Evolutionary conservation across 2,113 vertebrate genomes (phyloP).

Genomic region (Cisticola juncidis): DNA sequence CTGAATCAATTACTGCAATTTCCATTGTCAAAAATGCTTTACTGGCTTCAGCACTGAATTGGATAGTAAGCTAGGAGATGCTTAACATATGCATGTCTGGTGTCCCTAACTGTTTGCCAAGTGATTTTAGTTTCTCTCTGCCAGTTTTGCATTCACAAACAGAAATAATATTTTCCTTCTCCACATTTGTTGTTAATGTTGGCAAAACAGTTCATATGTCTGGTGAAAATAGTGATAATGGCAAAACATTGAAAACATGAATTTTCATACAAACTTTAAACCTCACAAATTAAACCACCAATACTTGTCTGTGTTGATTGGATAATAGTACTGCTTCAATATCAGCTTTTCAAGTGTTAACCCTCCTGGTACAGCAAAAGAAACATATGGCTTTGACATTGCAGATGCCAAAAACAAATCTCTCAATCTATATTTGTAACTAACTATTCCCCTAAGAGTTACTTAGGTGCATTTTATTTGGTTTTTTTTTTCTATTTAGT

Average conservation of each 20-base stretch:
- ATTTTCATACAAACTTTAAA: not conserved
- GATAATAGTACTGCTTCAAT: not conserved
- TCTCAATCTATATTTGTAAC: not conserved
- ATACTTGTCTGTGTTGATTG: not conserved
- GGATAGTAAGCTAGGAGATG: not conserved
- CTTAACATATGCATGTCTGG: slow-evolving; percentile 19
- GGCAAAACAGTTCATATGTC: not conserved
- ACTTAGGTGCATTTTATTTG: not conserved
- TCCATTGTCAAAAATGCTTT: slow-evolving; percentile 22
- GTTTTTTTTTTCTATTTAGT: not conserved
- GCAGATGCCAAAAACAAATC: not conserved
- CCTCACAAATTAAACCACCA: not conserved
- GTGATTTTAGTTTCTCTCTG: not conserved
- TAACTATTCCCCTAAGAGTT: not conserved
- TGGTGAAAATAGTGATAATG: not conserved
- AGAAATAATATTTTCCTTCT: not conserved
- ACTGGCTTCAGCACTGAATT: not conserved
- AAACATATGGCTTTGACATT: not conserved
- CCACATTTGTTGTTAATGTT: not conserved
- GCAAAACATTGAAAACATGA: not conserved
- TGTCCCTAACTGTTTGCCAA: slow-evolving; percentile 19
- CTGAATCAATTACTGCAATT: not conserved
- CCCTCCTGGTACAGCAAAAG: not conserved
- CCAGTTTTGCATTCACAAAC: slow-evolving; percentile 1
- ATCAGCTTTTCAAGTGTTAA: not conserved